These are phyloP conservation scores for Ianthella basta DNA, from an alignment of 37 sponge, comb jelly and placozoan species.

Conservation along the genomic window DNA sequence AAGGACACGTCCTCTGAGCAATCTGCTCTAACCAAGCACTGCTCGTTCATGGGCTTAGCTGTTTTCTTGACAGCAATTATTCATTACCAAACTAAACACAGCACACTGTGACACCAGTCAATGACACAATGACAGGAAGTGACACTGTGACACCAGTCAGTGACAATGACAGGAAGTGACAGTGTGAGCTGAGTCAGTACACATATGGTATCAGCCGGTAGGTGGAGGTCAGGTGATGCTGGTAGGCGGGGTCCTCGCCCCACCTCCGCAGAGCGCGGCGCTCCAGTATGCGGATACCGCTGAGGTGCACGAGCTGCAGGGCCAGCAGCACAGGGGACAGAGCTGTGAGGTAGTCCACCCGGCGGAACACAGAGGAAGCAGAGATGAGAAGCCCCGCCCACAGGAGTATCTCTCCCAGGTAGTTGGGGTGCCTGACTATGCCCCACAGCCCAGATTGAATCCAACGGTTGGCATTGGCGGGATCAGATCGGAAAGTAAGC, in stretches of 20 bases:
- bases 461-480: conserved; percentile 78
- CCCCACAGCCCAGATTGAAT: conserved; percentile 87
- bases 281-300: conserved; percentile 91
- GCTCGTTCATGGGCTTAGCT: too few relatives aligned
- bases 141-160: too few relatives aligned
- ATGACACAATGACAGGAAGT: too few relatives aligned
- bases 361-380: conserved; percentile 81
- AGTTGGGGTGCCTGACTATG: conserved; percentile 92
- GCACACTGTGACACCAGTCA: too few relatives aligned
- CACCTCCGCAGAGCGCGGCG: conserved; percentile 66
- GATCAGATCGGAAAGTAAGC: conserved; percentile 71
- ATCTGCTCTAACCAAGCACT: too few relatives aligned
- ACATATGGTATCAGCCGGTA: conserved; percentile 78
- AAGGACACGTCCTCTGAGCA: too few relatives aligned
- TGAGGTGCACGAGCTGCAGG: conserved; percentile 66
- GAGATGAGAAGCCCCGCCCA: conserved; percentile 94
- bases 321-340: conserved; percentile 79
- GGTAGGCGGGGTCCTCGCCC: conserved; percentile 72
- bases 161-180: too few relatives aligned
- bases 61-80: too few relatives aligned
- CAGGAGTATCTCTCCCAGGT: conserved; percentile 94
- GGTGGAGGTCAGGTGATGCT: conserved; percentile 65
- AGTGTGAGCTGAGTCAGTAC: conserved; percentile 33
- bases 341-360: conserved; percentile 58
- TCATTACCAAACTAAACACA: too few relatives aligned